A percentile compares a stretch with the other conserved stretches of the same genome.
Conservation (phyloP, 2,797 vertebrate genomes). For the Schizopygopsis pylzovi region DNA sequence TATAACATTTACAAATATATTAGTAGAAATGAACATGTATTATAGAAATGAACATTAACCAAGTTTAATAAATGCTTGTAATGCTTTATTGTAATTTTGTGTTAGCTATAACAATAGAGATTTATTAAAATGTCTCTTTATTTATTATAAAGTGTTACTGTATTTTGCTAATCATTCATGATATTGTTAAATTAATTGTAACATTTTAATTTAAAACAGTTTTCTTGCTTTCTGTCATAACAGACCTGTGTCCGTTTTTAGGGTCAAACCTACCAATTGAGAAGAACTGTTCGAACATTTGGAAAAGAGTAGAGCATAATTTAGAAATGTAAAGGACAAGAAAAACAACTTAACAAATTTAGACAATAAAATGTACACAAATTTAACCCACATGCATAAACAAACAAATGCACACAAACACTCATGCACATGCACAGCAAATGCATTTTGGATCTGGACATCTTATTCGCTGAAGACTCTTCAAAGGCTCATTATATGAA, state of each 20-base stretch:
- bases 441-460: constrained; percentile 26
- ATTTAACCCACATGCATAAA: not conserved
- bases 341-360: constrained; percentile 46
- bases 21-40: not conserved
- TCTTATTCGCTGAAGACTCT: constrained; percentile 40
- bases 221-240: not conserved
- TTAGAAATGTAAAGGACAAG: constrained; percentile 23
- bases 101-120: not conserved
- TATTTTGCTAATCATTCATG: not conserved
- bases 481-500: constrained; percentile 50
- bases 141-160: not conserved
- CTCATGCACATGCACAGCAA: not conserved
- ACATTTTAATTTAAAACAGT: too few species aligned
- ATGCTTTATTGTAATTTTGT: not conserved
- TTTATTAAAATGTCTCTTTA: not conserved
- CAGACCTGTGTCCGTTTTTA: not conserved
- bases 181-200: not conserved
- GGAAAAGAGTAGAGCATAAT: constrained; percentile 11
- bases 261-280: not conserved
- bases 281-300: constrained; percentile 14
- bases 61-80: not conserved
- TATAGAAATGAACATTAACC: not conserved
- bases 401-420: constrained; percentile 31
- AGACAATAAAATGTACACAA: not conserved
- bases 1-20: not conserved